phyloP scores from a whole-genome alignment of 2,888 invertebrate genomes.

The Drosophila limbata region DNA sequence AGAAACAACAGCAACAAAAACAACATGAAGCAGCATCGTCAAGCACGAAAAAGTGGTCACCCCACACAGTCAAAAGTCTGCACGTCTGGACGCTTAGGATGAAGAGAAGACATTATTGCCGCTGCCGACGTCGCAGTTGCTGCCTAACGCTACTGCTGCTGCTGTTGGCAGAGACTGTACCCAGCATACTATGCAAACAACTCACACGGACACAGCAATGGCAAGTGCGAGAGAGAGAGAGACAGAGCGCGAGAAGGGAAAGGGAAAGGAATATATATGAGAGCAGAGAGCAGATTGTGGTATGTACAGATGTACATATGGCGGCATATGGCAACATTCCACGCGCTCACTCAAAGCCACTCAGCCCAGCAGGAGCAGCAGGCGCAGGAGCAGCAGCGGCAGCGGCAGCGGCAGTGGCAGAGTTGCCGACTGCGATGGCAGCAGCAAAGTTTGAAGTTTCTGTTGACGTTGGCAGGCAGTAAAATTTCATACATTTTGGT shows the following conservation, averaged over 20 bases:
- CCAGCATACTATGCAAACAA: slow-evolving; percentile 61
- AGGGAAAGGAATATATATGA: slow-evolving; percentile 25
- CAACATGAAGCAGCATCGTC: slow-evolving; percentile 53
- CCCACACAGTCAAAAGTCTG: slow-evolving; percentile 80
- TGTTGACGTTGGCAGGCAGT: slow-evolving; percentile 70
- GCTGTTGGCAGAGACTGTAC: slow-evolving; percentile 74
- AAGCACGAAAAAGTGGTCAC: slow-evolving; percentile 78
- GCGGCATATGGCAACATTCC: slow-evolving; percentile 80
- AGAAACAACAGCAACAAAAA: slow-evolving; percentile 65
- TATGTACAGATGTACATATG: slow-evolving; percentile 67
- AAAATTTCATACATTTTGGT: slow-evolving; percentile 66
- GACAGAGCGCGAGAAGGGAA: not conserved
- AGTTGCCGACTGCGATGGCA: slow-evolving; percentile 1
- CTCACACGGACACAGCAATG: slow-evolving; percentile 17
- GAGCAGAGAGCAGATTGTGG: slow-evolving; percentile 42
- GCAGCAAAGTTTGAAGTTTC: slow-evolving; percentile 59
- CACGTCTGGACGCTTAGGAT: slow-evolving; percentile 70
- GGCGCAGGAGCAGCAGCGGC: slow-evolving; percentile 23
- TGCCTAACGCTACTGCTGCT: slow-evolving; percentile 37
- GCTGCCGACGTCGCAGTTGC: slow-evolving; percentile 51
- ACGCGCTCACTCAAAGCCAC: slow-evolving; percentile 64
- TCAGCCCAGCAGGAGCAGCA: slow-evolving; percentile 39
- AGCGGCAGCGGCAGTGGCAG: slow-evolving; percentile 26
- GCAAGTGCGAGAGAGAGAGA: slow-evolving; percentile 1
- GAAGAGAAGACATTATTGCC: slow-evolving; percentile 68